Percentiles rank a stretch among this genome's conserved stretches.
These are phyloP conservation scores for Drosophila fungiperda DNA, from an alignment of 2,888 invertebrate genomes.

Conservation along the genomic window DNA sequence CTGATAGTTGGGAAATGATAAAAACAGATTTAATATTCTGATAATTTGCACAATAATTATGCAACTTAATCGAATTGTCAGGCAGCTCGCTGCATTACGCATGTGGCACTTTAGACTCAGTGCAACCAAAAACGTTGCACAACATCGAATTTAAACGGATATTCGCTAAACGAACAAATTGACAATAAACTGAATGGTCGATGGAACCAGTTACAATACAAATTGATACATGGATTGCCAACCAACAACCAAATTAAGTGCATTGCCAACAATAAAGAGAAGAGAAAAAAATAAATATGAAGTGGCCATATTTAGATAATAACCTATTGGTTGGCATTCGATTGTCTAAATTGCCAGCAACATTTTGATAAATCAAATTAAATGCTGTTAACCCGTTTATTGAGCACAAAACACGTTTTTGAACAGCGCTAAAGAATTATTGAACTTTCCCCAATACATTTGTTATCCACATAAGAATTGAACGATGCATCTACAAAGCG, in stretches of 20 bases:
- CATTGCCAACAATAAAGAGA: not conserved
- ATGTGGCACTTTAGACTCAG: slow-evolving; percentile 12
- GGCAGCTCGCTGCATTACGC: slow-evolving; percentile 43
- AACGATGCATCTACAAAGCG: not conserved
- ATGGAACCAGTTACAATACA: slow-evolving; percentile 6
- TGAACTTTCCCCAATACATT: not conserved
- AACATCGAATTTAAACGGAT: slow-evolving; percentile 20
- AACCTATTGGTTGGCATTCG: slow-evolving; percentile 9
- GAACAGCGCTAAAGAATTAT: not conserved
- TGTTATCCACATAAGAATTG: not conserved
- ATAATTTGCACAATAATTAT: slow-evolving; percentile 77
- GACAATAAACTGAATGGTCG: slow-evolving; percentile 34
- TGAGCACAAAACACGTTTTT: not conserved
- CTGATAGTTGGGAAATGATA: slow-evolving; percentile 75
- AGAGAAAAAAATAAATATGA: not conserved
- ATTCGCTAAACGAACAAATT: slow-evolving; percentile 12
- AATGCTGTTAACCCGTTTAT: not conserved
- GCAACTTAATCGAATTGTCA: slow-evolving; percentile 79
- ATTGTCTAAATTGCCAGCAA: slow-evolving; percentile 8
- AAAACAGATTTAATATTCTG: slow-evolving; percentile 79
- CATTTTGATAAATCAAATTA: slow-evolving; percentile 18
- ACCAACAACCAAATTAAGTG: slow-evolving; percentile 24
- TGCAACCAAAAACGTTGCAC: slow-evolving; percentile 37
- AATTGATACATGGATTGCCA: not conserved
- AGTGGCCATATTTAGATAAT: slow-evolving; percentile 5